Conservation (phyloP, 2,888 invertebrate genomes). For the Drosophila pseudotalamancana region DNA sequence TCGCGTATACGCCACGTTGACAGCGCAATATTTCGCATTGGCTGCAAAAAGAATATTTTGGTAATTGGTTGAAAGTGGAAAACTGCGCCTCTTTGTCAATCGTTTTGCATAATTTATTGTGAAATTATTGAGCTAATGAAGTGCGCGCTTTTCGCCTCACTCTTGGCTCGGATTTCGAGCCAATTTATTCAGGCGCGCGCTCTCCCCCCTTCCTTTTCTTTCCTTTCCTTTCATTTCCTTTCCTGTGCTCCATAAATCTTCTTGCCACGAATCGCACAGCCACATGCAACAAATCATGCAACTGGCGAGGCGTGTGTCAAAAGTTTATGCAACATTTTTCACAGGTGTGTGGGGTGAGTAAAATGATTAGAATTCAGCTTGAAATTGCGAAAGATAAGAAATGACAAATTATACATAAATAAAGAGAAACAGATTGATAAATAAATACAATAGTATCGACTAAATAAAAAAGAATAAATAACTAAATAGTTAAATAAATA, state of each 20-base stretch:
- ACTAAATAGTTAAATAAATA: too few relatives aligned
- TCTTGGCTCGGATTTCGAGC: slow-evolving; percentile 58
- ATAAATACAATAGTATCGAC: too few relatives aligned
- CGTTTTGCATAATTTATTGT: slow-evolving; percentile 71
- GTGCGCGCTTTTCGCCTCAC: slow-evolving; percentile 51
- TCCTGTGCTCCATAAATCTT: slow-evolving; percentile 70
- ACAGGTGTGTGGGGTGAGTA: too few relatives aligned
- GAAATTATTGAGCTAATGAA: slow-evolving; percentile 77
- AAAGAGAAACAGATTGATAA: too few relatives aligned
- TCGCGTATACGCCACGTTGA: slow-evolving; percentile 60
- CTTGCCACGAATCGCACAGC: slow-evolving; percentile 58
- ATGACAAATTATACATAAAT: not conserved
- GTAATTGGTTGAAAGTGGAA: slow-evolving; percentile 12
- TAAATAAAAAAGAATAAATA: too few relatives aligned
- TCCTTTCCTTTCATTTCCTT: too few relatives aligned
- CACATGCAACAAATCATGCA: slow-evolving; percentile 68
- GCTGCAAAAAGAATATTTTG: slow-evolving; percentile 6
- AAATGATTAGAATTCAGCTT: not conserved
- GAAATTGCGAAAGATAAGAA: not conserved
- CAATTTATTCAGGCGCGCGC: slow-evolving; percentile 73
- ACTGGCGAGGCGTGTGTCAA: slow-evolving; percentile 21
- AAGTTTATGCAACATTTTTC: not conserved
- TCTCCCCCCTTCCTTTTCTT: too few relatives aligned
- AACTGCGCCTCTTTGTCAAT: slow-evolving; percentile 48
- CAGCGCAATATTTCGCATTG: slow-evolving; percentile 33